Percentiles rank a stretch among this genome's conserved stretches.
These are phyloP conservation scores for Drosophila jambulina DNA, from an alignment of 1,140 invertebrate species.

Conservation along the genomic window DNA sequence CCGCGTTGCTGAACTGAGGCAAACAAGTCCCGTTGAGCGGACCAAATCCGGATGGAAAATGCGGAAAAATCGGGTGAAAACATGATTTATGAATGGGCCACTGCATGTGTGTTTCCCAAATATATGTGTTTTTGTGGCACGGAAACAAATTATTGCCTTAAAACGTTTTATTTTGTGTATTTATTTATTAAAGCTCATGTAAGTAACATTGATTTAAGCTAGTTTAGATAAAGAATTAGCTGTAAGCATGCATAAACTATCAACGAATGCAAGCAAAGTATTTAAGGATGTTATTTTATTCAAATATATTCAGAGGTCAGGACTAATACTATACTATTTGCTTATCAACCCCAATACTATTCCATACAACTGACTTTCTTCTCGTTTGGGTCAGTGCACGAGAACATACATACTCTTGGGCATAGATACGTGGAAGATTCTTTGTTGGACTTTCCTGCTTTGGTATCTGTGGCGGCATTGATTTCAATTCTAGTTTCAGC, in stretches of 20 bases:
- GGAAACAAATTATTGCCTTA: background rate
- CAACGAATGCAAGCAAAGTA: background rate
- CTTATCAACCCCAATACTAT: background rate
- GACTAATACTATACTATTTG: background rate
- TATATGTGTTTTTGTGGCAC: background rate
- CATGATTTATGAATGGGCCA: slow-evolving; percentile 72
- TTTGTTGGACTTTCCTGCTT: slow-evolving; percentile 18
- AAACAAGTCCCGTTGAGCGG: slow-evolving; percentile 25
- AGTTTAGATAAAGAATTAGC: background rate
- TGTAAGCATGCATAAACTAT: background rate
- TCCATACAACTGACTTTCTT: background rate
- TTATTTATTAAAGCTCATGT: background rate
- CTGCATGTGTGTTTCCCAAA: background rate
- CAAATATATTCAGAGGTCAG: background rate
- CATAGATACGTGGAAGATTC: background rate
- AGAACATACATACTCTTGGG: background rate
- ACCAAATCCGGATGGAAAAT: slow-evolving; percentile 21
- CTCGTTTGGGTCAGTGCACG: background rate
- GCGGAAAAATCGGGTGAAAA: slow-evolving; percentile 38
- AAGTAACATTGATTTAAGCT: background rate
- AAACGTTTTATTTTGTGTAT: background rate
- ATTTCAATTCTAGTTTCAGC: slow-evolving; percentile 56
- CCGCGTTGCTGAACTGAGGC: slow-evolving; percentile 48
- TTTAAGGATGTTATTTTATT: background rate
- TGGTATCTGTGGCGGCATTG: slow-evolving; percentile 40